Evolutionary conservation across 64 coral and sea anemone genomes (phyloP).

Genomic region (Platygyra sinensis): DNA sequence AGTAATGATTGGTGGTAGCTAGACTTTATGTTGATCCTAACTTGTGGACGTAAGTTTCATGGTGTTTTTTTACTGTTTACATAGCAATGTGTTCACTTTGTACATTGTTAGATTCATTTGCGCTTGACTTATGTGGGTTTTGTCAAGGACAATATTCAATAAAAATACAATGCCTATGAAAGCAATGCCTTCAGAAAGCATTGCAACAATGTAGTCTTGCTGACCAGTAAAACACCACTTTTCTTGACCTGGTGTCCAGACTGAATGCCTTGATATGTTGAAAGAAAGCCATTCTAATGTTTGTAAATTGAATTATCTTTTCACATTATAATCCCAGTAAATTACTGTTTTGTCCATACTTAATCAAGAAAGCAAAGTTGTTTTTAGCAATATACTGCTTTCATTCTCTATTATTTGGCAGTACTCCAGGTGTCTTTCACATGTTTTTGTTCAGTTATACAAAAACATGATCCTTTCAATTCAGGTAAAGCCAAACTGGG

Average conservation of each 20-base stretch:
- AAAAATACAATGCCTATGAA: background rate
- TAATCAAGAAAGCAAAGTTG: constrained; percentile 1
- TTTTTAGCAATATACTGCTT: constrained; percentile 39
- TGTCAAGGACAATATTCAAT: background rate
- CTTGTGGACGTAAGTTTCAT: too few relatives aligned
- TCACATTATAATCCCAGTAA: background rate
- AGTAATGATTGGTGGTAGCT: too few relatives aligned
- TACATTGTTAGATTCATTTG: constrained; percentile 1
- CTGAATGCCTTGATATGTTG: background rate
- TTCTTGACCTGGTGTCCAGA: background rate
- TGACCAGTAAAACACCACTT: background rate
- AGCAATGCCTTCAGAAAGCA: background rate
- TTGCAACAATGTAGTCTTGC: background rate
- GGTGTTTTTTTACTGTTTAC: background rate
- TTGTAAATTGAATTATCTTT: constrained; percentile 2
- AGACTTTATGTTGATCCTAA: too few relatives aligned
- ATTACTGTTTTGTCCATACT: constrained; percentile 17
- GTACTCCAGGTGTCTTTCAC: background rate
- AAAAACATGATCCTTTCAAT: background rate
- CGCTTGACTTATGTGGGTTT: background rate
- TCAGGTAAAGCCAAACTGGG: background rate
- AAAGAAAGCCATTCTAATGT: background rate
- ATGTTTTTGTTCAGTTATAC: constrained; percentile 1
- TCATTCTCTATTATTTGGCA: background rate
- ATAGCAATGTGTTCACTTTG: background rate